Evolutionary conservation across 2,113 vertebrate species (phyloP).

Genomic region (Spilogale gracilis): DNA sequence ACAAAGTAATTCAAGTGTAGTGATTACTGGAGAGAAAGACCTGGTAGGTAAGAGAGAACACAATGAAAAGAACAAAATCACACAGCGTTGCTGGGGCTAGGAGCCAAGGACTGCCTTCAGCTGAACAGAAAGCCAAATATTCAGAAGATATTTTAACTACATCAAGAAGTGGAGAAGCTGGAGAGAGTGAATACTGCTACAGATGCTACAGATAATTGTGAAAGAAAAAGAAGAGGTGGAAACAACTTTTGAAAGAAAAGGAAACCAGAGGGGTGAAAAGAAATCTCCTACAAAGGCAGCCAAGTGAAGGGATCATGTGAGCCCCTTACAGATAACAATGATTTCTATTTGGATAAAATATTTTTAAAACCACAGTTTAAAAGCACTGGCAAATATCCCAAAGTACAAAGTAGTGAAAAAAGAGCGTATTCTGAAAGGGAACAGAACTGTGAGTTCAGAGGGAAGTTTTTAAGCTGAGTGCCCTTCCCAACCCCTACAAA

Average conservation of each 20-base stretch:
- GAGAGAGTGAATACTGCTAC: not conserved
- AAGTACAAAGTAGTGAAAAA: conserved; percentile 12
- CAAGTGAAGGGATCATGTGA: not conserved
- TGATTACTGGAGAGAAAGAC: not conserved
- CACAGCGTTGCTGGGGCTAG: not conserved
- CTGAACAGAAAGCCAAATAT: not conserved
- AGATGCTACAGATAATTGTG: not conserved
- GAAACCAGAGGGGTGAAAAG: not conserved
- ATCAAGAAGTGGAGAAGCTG: not conserved
- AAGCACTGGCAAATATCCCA: not conserved
- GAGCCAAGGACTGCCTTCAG: not conserved
- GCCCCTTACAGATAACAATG: not conserved
- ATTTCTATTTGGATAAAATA: conserved; percentile 16
- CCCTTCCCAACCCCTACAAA: not conserved
- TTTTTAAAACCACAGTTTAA: conserved; percentile 18
- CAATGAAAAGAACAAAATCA: not conserved
- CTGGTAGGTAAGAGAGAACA: not conserved
- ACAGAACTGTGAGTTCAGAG: not conserved
- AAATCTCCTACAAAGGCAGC: not conserved
- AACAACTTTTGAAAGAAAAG: conserved; percentile 26
- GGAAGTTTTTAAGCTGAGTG: not conserved
- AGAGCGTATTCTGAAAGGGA: not conserved
- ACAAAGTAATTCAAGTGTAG: conserved; percentile 26
- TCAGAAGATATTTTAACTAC: not conserved
- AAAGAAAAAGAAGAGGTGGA: not conserved